Evolutionary conservation across 2,888 invertebrate species (phyloP).

Genomic region (Aplocera efformata): DNA sequence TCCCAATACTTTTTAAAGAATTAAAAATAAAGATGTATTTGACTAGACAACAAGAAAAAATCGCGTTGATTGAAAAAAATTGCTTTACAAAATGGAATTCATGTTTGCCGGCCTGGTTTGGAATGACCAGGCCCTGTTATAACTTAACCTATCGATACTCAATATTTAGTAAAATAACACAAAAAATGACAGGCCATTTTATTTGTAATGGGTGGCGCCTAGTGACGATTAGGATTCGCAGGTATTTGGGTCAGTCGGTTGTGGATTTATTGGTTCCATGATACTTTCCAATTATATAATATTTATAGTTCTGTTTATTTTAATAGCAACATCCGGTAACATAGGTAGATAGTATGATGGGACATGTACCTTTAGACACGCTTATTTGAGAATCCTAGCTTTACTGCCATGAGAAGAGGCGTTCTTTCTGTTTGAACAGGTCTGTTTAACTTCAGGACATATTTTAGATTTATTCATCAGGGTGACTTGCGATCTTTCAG

Average conservation of each 20-base stretch:
- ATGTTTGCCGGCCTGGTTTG: no score
- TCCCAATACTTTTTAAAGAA: no score
- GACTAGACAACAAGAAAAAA: no score
- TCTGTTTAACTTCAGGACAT: constrained; percentile 22
- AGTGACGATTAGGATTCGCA: constrained; percentile 51
- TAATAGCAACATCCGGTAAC: background rate
- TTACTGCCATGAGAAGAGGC: constrained; percentile 1
- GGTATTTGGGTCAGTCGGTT: constrained; percentile 48
- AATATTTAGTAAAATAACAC: no score
- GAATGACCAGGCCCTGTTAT: no score
- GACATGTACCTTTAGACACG: background rate
- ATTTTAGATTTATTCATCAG: constrained; percentile 23
- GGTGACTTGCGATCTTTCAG: constrained; percentile 44
- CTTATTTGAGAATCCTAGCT: constrained; percentile 8
- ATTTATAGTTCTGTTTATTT: background rate
- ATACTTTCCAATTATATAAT: constrained; percentile 1
- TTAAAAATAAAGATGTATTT: no score
- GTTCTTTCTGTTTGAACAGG: constrained; percentile 11
- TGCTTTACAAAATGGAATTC: no score
- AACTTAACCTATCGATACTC: no score
- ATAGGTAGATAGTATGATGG: no score
- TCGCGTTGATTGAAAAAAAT: no score
- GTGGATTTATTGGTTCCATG: constrained; percentile 15
- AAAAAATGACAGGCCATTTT: no score
- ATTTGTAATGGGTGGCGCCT: constrained; percentile 60